Evolutionary conservation across 1,140 invertebrate species (phyloP).

Genomic region (Panagrolaimus sp.): DNA sequence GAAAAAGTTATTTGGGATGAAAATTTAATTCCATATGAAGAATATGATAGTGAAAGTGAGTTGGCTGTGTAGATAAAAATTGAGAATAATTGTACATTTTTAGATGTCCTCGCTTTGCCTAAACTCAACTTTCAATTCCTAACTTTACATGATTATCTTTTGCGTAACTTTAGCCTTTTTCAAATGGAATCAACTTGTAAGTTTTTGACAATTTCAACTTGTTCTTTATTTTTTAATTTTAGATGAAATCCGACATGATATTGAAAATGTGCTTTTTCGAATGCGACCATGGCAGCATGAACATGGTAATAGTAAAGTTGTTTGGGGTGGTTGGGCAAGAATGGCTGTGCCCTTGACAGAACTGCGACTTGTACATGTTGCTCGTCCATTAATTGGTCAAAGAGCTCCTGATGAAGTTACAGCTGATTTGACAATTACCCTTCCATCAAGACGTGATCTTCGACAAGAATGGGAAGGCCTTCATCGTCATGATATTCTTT

Average conservation of each 20-base stretch:
- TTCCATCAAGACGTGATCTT: slow-evolving; percentile 81
- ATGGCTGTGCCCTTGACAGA: slow-evolving; percentile 91
- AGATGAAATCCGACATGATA: slow-evolving; percentile 70
- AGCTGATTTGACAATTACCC: slow-evolving; percentile 84
- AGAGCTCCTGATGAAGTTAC: slow-evolving; percentile 81
- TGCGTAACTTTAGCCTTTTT: slow-evolving; percentile 96
- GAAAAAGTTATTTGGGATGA: slow-evolving; percentile 99
- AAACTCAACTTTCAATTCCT: slow-evolving; percentile 97
- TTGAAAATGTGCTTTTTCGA: slow-evolving; percentile 88
- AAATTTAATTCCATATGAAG: slow-evolving; percentile 93
- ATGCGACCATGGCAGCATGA: slow-evolving; percentile 79
- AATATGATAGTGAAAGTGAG: slow-evolving; percentile 81
- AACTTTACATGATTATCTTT: slow-evolving; percentile 92
- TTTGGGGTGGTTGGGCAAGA: slow-evolving; percentile 93
- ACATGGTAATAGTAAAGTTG: slow-evolving; percentile 71
- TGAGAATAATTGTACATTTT: slow-evolving; percentile 27
- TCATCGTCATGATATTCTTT: slow-evolving; percentile 94
- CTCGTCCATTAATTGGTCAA: slow-evolving; percentile 72
- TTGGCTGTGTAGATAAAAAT: too few relatives aligned
- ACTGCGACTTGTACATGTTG: slow-evolving; percentile 77
- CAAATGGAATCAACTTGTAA: slow-evolving; percentile 92
- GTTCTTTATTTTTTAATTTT: slow-evolving; percentile 19
- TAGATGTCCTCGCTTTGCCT: slow-evolving; percentile 75
- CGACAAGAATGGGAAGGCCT: slow-evolving; percentile 95
- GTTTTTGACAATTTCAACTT: slow-evolving; percentile 54